Conservation (phyloP, 2,113 vertebrate genomes). For the Heloderma charlesbogerti region DNA sequence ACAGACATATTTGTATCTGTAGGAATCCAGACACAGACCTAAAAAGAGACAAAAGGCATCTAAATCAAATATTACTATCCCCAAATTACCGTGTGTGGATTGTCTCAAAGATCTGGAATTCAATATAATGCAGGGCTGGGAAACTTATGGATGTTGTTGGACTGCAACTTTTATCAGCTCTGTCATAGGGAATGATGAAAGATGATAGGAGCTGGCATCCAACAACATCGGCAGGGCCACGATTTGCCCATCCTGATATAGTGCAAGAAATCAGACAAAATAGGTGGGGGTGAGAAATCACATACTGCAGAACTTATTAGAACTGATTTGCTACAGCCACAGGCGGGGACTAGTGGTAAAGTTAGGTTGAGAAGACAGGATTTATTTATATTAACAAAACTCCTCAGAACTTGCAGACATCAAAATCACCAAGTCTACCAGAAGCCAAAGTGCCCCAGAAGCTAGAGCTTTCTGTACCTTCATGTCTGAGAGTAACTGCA, state of each 20-base stretch:
- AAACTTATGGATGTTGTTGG: too few species aligned
- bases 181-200: too few species aligned
- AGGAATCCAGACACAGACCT: accelerated
- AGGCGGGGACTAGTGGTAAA: background rate
- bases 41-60: background rate
- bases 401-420: background rate
- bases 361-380: background rate
- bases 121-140: too few species aligned
- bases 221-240: too few species aligned
- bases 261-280: background rate
- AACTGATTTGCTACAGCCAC: background rate
- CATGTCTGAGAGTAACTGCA: conserved; percentile 90
- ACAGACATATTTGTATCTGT: accelerated
- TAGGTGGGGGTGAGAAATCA: background rate
- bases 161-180: too few species aligned
- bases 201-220: too few species aligned
- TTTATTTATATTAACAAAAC: background rate
- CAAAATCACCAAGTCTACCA: too few species aligned
- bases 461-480: conserved; percentile 77
- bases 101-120: background rate
- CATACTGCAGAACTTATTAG: background rate
- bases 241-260: too few species aligned
- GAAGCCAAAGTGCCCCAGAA: background rate
- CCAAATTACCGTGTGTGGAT: background rate
- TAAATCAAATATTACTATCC: too few species aligned